Evolutionary conservation across 2,888 invertebrate genomes (phyloP).

Genomic region (Drosophila kokeensis): DNA sequence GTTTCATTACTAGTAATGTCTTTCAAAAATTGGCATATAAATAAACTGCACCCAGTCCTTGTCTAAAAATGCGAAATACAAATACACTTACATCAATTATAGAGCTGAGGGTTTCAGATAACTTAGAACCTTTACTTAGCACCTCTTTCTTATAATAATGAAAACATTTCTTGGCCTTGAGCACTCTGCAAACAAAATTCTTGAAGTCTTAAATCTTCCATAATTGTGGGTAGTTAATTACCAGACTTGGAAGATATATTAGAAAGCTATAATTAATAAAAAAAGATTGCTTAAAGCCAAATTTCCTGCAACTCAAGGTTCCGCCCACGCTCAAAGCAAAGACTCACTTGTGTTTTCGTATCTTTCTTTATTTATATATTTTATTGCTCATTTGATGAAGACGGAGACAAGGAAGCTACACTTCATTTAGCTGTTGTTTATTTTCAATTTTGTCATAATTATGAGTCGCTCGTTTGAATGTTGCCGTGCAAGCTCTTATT

Average conservation of each 20-base stretch:
- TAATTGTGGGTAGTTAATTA: neutral
- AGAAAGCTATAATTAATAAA: neutral
- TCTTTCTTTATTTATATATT: neutral
- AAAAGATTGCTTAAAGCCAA: neutral
- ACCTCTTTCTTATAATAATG: neutral
- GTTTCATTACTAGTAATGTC: neutral
- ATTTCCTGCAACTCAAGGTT: neutral
- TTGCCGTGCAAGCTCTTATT: slow-evolving; percentile 9
- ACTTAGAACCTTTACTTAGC: neutral
- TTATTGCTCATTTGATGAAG: neutral
- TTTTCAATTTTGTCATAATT: slow-evolving; percentile 28
- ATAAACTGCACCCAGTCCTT: accelerated
- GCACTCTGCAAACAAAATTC: neutral
- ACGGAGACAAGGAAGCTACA: neutral
- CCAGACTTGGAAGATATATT: neutral
- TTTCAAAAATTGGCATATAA: neutral
- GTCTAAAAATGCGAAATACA: neutral
- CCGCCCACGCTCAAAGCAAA: neutral
- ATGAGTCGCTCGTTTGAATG: slow-evolving; percentile 19
- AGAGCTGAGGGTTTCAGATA: neutral
- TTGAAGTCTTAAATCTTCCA: neutral
- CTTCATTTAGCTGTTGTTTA: neutral
- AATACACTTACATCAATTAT: neutral
- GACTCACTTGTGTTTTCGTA: neutral
- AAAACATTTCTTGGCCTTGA: neutral